phyloP scores from a whole-genome alignment of 2,797 vertebrate species.

The Sebastes matsubarae region DNA sequence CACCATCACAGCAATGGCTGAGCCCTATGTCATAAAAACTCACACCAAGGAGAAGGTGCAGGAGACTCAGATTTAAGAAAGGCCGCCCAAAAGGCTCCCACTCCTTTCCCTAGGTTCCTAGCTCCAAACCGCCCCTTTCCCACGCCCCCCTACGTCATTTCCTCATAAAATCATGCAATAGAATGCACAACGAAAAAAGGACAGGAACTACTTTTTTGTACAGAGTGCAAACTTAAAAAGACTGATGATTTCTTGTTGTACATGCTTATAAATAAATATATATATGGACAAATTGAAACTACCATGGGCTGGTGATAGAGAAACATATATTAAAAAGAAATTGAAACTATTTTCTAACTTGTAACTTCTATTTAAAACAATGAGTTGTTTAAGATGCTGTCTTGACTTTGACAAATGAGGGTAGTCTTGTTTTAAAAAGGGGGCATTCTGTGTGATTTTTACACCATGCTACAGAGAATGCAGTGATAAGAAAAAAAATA shows the following conservation, averaged over 20 bases:
- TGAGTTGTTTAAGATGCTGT: conserved; percentile 86
- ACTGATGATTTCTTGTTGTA: conserved; percentile 94
- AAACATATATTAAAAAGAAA: conserved; percentile 92
- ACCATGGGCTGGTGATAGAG: conserved; percentile 92
- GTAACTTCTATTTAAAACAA: conserved; percentile 94
- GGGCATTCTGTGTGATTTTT: conserved; percentile 88
- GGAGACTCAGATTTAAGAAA: conserved; percentile 95
- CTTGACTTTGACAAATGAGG: conserved; percentile 85
- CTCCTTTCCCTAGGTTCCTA: conserved; percentile 26
- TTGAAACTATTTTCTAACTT: conserved; percentile 98
- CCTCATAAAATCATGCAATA: conserved; percentile 91
- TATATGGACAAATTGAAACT: conserved; percentile 85
- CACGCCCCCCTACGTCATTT: conserved; percentile 30
- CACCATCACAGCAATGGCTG: conserved; percentile 86
- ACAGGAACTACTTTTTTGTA: conserved; percentile 95
- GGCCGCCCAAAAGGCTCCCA: conserved; percentile 27
- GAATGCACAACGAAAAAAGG: conserved; percentile 93
- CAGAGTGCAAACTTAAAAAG: conserved; percentile 89
- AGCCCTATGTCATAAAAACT: conserved; percentile 95
- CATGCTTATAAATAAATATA: conserved; percentile 89
- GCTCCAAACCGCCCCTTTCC: conserved; percentile 28
- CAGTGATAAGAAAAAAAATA: conserved; percentile 82
- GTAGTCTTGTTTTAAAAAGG: conserved; percentile 84
- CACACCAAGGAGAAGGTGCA: conserved; percentile 98
- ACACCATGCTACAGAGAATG: conserved; percentile 88